Base-by-base conservation (phyloP, 2,888 invertebrate genomes). In the Sinelater perroti region DNA sequence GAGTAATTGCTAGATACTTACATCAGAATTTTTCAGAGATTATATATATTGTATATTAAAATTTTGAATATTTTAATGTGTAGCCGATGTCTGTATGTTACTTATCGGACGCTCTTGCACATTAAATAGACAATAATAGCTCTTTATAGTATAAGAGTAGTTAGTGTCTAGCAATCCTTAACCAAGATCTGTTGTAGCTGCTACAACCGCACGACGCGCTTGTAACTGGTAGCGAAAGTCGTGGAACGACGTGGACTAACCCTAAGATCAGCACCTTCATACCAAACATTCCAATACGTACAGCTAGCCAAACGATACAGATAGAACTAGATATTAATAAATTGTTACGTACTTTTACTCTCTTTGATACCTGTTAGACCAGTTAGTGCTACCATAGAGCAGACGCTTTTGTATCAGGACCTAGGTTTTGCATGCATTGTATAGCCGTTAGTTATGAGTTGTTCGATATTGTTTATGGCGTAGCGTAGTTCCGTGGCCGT, bases 191-290 rank as follows among this genome's bases (percentile, higher is more conserved):
- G 54, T 58, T 71, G 79, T 86, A 89, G 89, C 85, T 89, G 89
- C 85, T 89, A 89, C 87, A 89, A 89, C 84, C 85, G 89, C 85
- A 89, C 89, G 70, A 89, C 89, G 74, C 85, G 88, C 76, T 87
- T 88, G 79, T 88, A 86, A 87, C 72, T 71, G 67, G 52, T 60
- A 63, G 60, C 60, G 53, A 26, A 45, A 51, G 51, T 49, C 31
- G n/a, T 20, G 21, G 28, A 28, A 18, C 11, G 24, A 26, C 10
- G 26, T 38, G 21, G 38, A 54, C 36, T 38, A 52, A 18, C 11
- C 24, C 46, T 46, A 46, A 18, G 13, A 17, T 13, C 46, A 36
- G 36, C 52, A 60, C 45, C 40, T 52, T 53, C 52, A 56, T 57
- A 61, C 59, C 38, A 38, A 56, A 46, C 51, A 58, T 61, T 61